A percentile compares a stretch with the other conserved stretches of the same genome.
phyloP scores from a whole-genome alignment of 2,888 invertebrate genomes.

The Villa cingulata region DNA sequence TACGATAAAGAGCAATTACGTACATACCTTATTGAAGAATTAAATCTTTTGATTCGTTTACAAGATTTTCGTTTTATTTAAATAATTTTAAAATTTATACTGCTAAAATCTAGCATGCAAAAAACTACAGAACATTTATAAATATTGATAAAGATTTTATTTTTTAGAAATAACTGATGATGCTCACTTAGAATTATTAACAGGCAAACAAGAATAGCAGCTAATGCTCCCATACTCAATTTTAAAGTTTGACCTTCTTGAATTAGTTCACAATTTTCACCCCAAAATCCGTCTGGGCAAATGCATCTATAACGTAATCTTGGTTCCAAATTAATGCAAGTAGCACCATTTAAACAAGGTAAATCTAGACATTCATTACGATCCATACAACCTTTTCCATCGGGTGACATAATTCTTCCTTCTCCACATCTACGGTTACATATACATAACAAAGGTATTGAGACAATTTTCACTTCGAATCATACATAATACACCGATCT shows the following conservation, averaged over 20 bases:
- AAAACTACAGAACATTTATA: background rate
- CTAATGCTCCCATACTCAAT: constrained; percentile 91
- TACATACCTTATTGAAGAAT: background rate
- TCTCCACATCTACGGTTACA: constrained; percentile 64
- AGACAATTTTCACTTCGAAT: no score
- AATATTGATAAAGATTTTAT: background rate
- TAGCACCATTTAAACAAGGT: constrained; percentile 86
- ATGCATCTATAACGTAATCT: constrained; percentile 74
- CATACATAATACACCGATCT: no score
- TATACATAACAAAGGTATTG: background rate
- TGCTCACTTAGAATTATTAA: constrained; percentile 93
- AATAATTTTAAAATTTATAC: no score
- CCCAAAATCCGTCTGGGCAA: constrained; percentile 86
- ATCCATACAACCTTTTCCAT: constrained; percentile 87
- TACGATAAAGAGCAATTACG: no score
- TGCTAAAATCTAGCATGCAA: background rate
- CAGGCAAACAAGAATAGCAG: constrained; percentile 93
- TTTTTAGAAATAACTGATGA: constrained; percentile 5
- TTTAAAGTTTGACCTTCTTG: constrained; percentile 91
- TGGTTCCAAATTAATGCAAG: constrained; percentile 84
- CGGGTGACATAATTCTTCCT: constrained; percentile 78
- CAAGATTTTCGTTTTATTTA: background rate
- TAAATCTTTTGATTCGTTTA: background rate
- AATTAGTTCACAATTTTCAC: constrained; percentile 85
- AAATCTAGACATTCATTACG: constrained; percentile 90